Base-by-base conservation (phyloP, 2,888 invertebrate genomes). In the Aleiodes testaceus region DNA sequence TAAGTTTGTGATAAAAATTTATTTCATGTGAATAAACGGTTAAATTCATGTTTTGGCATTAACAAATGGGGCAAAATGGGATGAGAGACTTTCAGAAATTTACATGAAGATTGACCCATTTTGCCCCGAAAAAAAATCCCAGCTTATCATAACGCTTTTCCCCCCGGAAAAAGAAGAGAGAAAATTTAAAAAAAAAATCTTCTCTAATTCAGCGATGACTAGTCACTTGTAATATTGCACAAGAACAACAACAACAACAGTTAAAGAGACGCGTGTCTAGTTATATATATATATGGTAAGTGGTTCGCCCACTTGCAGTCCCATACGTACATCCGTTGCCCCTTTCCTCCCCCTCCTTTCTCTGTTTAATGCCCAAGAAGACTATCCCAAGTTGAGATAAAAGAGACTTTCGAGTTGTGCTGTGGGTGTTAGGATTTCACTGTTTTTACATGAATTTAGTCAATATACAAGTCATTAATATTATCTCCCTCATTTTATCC, bases 281-380 rank as follows among this genome's bases (percentile, higher is more conserved):
- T 81, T 80, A 80, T 82, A 36, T 14, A 52, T 63, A 45, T 63
- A 63, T 14, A 63, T 63, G 63, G 83, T 81, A 85, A 84, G 84
- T 84, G 79, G 84, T 82, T 85, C 84, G 86, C 86, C 86, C 84
- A 86, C 85, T 75, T 73, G 75, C 64, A 53, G 72, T 65, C 65
- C 72, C 73, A 73, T 79, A 79, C 77, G 26, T 26, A 26, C 26
- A 26, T 26, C 26, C 26, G 26, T 26, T 26, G 4, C 3, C 26
- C 3, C 26, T 26, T 77, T 14, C 20, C n/a, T 14, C 53, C 45
- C 9, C n/a, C 26, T 45, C 36, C 44, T 36, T 68, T 59, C 49
- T 44, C 11, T 11, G 49, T 42, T 30, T 36, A 63, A 44, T 63
- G 44, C 44, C 47, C 18, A 49, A 16, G 65, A n/a, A 47, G 16